Conservation (phyloP, 2,797 vertebrate species). For the Microctenopoma steveboyesi region DNA sequence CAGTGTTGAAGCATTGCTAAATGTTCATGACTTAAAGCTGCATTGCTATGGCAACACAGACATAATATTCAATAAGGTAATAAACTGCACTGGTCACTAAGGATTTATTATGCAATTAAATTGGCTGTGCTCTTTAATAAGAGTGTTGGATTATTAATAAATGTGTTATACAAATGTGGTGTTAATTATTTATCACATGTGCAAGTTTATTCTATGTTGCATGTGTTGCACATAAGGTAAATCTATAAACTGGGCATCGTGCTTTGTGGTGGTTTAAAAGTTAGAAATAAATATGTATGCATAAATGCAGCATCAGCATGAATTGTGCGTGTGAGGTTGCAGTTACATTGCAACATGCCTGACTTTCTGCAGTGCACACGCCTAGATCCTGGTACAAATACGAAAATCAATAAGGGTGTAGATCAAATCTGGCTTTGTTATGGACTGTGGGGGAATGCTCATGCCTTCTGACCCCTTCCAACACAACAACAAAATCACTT, state of each 20-base stretch:
- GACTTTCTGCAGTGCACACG: not conserved
- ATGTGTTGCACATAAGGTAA: slow-evolving; percentile 2
- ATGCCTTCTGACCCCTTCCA: slow-evolving; percentile 4
- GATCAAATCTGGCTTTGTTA: slow-evolving; percentile 20
- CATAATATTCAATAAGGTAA: slow-evolving; percentile 10
- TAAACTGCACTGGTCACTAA: slow-evolving; percentile 25
- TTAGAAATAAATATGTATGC: not conserved
- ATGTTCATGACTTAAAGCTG: slow-evolving; percentile 9
- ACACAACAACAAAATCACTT: slow-evolving; percentile 51
- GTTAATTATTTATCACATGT: slow-evolving; percentile 20
- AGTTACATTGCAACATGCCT: not conserved
- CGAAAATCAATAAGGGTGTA: slow-evolving; percentile 27
- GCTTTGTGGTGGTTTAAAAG: not conserved
- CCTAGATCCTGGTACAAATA: slow-evolving; percentile 8
- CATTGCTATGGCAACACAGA: slow-evolving; percentile 22
- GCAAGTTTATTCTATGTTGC: slow-evolving; percentile 19
- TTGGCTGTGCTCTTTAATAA: slow-evolving; percentile 23
- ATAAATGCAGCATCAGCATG: not conserved
- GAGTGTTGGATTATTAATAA: slow-evolving; percentile 19
- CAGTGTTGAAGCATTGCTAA: slow-evolving; percentile 20
- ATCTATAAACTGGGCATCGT: not conserved
- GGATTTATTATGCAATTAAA: slow-evolving; percentile 12
- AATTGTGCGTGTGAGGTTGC: not conserved
- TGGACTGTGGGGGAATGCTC: not conserved
- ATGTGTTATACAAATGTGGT: not conserved